These are phyloP conservation scores for Prosopocoilus inquinatus DNA, from an alignment of 2,888 invertebrate species.

Conservation along the genomic window DNA sequence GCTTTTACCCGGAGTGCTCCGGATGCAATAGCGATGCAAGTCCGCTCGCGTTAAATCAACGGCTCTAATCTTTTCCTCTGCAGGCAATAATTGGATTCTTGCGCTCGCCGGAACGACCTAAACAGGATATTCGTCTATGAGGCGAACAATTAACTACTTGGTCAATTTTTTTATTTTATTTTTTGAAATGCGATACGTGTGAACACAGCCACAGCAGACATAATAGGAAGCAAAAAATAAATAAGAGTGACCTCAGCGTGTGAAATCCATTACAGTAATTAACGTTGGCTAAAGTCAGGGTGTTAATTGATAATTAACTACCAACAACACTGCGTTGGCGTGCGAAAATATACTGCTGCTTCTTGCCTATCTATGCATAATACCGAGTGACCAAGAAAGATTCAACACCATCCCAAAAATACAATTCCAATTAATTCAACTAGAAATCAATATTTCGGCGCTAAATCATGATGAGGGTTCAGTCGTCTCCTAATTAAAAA, in stretches of 20 bases:
- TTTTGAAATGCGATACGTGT: constrained; percentile 3
- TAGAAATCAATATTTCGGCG: no score
- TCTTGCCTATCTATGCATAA: not conserved
- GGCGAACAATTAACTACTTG: constrained; percentile 4
- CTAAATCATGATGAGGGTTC: no score
- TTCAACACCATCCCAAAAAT: no score
- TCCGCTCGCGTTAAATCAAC: constrained; percentile 44
- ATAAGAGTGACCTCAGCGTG: constrained; percentile 36
- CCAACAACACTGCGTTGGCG: constrained; percentile 31
- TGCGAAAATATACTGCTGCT: constrained; percentile 26
- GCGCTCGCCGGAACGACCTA: not conserved
- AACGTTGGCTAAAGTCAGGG: constrained; percentile 33
- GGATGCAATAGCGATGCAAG: constrained; percentile 19
- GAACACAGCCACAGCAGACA: not conserved
- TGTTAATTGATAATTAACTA: constrained; percentile 36
- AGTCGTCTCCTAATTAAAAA: no score
- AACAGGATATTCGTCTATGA: constrained; percentile 3
- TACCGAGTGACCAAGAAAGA: no score
- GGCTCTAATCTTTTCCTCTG: constrained; percentile 41
- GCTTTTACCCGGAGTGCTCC: constrained; percentile 44
- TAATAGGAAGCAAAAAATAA: constrained; percentile 30
- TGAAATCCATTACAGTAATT: constrained; percentile 34
- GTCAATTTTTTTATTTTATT: no score
- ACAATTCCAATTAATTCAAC: no score
- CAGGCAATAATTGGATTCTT: constrained; percentile 12